These are phyloP conservation scores for Eupithecia insigniata DNA, from an alignment of 2,888 invertebrate genomes.

Conservation along the genomic window DNA sequence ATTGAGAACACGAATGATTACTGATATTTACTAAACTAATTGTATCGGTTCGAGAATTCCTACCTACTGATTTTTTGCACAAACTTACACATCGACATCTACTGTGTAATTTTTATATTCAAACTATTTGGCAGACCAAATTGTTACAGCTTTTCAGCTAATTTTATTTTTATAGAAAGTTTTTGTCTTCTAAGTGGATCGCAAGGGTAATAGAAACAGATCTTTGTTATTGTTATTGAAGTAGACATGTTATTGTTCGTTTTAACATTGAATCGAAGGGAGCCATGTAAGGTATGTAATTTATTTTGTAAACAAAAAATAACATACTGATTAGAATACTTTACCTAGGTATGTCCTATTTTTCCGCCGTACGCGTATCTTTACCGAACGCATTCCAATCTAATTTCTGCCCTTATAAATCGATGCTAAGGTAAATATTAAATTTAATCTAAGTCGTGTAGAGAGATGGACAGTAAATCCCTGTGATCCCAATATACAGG, in stretches of 20 bases:
- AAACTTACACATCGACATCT: background rate
- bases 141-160: too few relatives aligned
- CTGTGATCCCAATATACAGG: too few relatives aligned
- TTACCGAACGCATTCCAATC: background rate
- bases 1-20: too few relatives aligned
- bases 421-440: background rate
- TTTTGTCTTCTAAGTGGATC: background rate
- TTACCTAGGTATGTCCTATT: background rate
- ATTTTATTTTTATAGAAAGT: too few relatives aligned
- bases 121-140: background rate
- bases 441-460: too few relatives aligned
- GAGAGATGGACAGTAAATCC: too few relatives aligned
- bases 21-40: background rate
- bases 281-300: background rate
- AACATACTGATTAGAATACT: background rate
- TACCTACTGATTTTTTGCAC: background rate
- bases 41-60: too few relatives aligned
- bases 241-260: background rate
- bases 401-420: background rate
- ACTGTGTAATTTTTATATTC: background rate
- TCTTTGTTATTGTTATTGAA: background rate
- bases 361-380: background rate
- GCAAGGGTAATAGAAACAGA: background rate
- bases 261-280: background rate
- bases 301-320: background rate